Evolutionary conservation across 2,113 vertebrate species (phyloP).

Genomic region (Ptyas mucosa): DNA sequence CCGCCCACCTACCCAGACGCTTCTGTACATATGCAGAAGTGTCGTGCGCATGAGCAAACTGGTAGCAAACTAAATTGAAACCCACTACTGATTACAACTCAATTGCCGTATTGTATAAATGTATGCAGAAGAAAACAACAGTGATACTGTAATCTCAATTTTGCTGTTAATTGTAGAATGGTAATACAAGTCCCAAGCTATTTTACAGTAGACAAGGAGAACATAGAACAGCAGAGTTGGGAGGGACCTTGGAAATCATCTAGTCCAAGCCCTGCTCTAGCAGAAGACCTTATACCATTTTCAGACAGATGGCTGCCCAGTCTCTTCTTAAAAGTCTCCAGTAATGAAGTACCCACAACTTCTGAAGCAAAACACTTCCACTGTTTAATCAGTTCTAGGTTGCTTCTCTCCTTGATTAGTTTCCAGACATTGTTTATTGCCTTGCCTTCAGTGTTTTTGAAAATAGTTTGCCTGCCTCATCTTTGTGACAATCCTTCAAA

Average conservation of each 20-base stretch:
- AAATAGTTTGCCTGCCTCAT: background rate
- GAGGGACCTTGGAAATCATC: background rate
- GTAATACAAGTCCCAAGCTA: background rate
- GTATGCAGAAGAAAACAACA: background rate
- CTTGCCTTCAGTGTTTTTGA: background rate
- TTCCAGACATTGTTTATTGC: background rate
- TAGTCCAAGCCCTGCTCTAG: background rate
- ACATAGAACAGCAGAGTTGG: background rate
- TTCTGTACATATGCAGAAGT: too few relatives aligned
- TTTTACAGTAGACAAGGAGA: background rate
- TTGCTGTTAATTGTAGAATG: background rate
- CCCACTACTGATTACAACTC: background rate
- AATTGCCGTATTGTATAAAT: background rate
- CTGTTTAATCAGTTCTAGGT: background rate
- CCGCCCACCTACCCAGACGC: too few relatives aligned
- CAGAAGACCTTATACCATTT: background rate
- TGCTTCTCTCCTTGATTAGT: background rate
- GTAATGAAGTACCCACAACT: background rate
- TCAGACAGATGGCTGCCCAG: background rate
- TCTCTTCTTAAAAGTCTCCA: background rate
- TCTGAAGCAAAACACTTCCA: background rate
- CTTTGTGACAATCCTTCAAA: background rate
- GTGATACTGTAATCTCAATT: background rate
- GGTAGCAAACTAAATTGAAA: too few relatives aligned
- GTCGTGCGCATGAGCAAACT: too few relatives aligned